Evolutionary conservation across 92 coral and sea anemone species (phyloP).

Genomic region (Actinernus sp.): DNA sequence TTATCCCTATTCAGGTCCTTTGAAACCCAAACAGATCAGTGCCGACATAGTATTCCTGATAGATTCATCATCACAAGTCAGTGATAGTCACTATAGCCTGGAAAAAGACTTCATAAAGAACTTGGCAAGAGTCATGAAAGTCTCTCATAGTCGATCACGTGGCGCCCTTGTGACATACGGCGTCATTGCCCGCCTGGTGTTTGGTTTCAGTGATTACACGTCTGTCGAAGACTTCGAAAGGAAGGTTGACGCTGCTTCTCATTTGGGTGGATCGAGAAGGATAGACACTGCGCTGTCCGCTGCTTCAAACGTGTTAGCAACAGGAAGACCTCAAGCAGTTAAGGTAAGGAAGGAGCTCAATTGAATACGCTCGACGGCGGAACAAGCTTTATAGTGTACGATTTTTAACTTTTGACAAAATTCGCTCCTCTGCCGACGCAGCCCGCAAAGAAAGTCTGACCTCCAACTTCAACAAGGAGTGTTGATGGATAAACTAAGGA

Average conservation of each 20-base stretch:
- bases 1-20: conserved; percentile 8
- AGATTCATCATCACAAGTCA: conserved; percentile 67
- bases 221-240: conserved; percentile 36
- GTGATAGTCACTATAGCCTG: conserved; percentile 32
- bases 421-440: too few relatives aligned
- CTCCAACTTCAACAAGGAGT: too few relatives aligned
- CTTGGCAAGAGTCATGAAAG: conserved; percentile 39
- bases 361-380: neutral
- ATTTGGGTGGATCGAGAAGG: conserved; percentile 68
- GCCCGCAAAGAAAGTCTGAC: too few relatives aligned
- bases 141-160: conserved; percentile 53
- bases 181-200: conserved; percentile 32
- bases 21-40: conserved; percentile 9
- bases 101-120: conserved; percentile 72
- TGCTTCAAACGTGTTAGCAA: conserved; percentile 30
- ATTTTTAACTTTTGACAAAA: too few relatives aligned
- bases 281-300: conserved; percentile 55
- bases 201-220: conserved; percentile 46
- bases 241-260: conserved; percentile 58
- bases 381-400: too few relatives aligned
- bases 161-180: conserved; percentile 72
- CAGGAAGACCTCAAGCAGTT: conserved; percentile 16
- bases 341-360: conserved; percentile 11
- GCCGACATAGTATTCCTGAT: conserved; percentile 56
- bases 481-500: too few relatives aligned